Percentiles rank a stretch among this genome's conserved stretches.
phyloP scores from a whole-genome alignment of 2,113 vertebrate genomes.

The Tachysurus fulvidraco region DNA sequence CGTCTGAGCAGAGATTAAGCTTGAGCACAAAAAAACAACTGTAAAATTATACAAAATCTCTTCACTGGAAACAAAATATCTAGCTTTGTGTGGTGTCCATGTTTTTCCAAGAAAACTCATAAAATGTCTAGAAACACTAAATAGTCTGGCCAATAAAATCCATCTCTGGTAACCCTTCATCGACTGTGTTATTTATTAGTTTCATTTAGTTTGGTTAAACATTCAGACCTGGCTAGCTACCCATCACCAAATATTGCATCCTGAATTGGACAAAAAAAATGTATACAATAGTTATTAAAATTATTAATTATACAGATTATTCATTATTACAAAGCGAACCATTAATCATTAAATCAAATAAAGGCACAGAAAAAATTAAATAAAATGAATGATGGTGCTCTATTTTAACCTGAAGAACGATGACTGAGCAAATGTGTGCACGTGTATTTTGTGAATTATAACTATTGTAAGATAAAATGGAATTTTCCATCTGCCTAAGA shows the following conservation, averaged over 20 bases:
- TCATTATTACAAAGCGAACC: neutral
- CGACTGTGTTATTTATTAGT: neutral
- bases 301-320: neutral
- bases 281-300: neutral
- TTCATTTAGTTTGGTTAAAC: neutral
- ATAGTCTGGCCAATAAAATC: neutral
- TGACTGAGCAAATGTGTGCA: neutral
- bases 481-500: conserved; percentile 5
- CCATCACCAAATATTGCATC: neutral
- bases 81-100: neutral
- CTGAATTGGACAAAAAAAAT: neutral
- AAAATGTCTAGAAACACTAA: neutral
- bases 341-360: neutral
- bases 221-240: neutral
- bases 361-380: neutral
- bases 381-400: neutral
- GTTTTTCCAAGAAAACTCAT: neutral
- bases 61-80: neutral
- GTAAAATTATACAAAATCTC: neutral
- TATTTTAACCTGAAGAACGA: neutral
- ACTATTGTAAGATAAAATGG: neutral
- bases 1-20: neutral
- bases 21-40: neutral
- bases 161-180: neutral
- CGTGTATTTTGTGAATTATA: neutral